Conservation (phyloP, 1,140 invertebrate species). For the Planococcus citri region DNA sequence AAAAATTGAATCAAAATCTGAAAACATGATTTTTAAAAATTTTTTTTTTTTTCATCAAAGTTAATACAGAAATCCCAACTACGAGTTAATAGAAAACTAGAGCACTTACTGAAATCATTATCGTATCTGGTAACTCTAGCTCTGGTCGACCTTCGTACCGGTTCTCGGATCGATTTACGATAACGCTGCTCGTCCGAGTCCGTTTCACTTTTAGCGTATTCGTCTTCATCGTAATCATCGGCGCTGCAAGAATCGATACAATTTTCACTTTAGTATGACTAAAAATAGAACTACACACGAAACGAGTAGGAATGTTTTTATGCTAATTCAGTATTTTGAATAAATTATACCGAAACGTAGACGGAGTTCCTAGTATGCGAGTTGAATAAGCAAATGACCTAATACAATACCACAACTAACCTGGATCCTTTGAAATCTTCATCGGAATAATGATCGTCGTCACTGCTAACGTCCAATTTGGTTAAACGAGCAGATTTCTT, state of each 20-base stretch:
- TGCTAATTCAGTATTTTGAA: neutral
- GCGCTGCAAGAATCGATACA: neutral
- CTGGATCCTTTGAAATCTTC: slow-evolving; percentile 70
- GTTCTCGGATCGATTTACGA: slow-evolving; percentile 33
- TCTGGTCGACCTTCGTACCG: slow-evolving; percentile 44
- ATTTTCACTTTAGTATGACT: slow-evolving; percentile 39
- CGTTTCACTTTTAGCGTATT: slow-evolving; percentile 22
- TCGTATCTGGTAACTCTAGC: slow-evolving; percentile 42
- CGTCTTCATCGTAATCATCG: slow-evolving; percentile 19
- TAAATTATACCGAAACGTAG: neutral
- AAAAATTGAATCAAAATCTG: no score
- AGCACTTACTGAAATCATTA: slow-evolving; percentile 42
- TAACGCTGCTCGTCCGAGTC: slow-evolving; percentile 29
- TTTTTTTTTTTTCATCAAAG: no score
- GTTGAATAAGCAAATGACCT: no score
- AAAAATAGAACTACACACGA: slow-evolving; percentile 22
- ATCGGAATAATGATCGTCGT: slow-evolving; percentile 61
- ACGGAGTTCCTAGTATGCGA: no score
- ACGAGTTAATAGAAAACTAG: no score
- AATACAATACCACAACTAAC: no score
- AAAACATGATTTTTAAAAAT: no score
- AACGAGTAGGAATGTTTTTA: neutral
- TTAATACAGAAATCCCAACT: no score
- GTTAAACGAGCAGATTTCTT: slow-evolving; percentile 33
- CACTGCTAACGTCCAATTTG: slow-evolving; percentile 65